Evolutionary conservation across 2,888 invertebrate genomes (phyloP).

Genomic region (Macrophya annulata): DNA sequence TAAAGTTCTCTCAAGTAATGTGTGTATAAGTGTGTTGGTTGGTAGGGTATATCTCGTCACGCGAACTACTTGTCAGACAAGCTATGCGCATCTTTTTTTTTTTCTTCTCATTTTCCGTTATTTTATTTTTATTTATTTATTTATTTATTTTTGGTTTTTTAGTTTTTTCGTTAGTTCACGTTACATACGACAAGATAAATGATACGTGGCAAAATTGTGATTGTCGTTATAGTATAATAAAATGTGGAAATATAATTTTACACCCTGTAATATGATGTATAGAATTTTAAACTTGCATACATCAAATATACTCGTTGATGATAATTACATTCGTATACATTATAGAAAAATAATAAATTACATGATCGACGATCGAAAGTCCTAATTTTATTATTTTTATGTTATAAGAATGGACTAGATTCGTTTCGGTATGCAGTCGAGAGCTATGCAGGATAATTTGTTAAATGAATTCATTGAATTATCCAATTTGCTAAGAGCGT

Average conservation of each 20-base stretch:
- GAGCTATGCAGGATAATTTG: constrained; percentile 34
- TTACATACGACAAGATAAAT: constrained; percentile 44
- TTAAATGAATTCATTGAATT: constrained; percentile 72
- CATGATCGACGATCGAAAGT: background rate
- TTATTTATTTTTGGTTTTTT: background rate
- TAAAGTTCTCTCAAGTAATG: constrained; percentile 61
- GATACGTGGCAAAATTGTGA: constrained; percentile 40
- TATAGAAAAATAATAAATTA: background rate
- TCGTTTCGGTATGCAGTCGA: background rate
- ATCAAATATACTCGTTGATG: background rate
- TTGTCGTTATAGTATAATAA: constrained; percentile 7
- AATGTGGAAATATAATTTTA: constrained; percentile 2
- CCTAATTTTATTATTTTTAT: background rate
- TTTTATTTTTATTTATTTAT: background rate
- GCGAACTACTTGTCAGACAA: constrained; percentile 54
- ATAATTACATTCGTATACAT: too few relatives aligned
- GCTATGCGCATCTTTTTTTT: constrained; percentile 46
- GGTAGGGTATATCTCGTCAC: constrained; percentile 31
- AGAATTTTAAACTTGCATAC: constrained; percentile 16
- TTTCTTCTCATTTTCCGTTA: background rate
- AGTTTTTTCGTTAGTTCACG: constrained; percentile 25
- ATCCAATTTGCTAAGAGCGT: constrained; percentile 72
- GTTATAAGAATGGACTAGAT: background rate
- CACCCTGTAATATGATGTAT: background rate
- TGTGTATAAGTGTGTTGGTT: constrained; percentile 22